phyloP scores from a whole-genome alignment of 2,797 vertebrate species.

The Melanotaenia boesemani region DNA sequence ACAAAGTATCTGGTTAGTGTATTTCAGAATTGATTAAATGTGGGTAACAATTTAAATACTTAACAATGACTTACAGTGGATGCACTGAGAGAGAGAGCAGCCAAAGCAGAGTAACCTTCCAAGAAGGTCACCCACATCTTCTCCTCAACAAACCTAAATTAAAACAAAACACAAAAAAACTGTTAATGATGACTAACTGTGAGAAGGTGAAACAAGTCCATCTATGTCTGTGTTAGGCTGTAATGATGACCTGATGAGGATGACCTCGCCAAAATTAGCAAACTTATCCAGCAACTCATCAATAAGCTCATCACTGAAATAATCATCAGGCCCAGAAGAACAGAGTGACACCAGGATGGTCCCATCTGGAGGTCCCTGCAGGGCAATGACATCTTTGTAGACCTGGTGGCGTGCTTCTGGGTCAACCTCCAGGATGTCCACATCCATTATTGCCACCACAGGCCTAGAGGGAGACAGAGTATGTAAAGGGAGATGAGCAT shows the following conservation, averaged over 20 bases:
- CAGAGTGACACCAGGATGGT: slow-evolving; percentile 94
- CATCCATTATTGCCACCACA: slow-evolving; percentile 93
- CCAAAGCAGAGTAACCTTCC: slow-evolving; percentile 96
- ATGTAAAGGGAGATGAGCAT: not conserved
- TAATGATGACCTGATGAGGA: slow-evolving; percentile 91
- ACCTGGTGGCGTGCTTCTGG: slow-evolving; percentile 93
- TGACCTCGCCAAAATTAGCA: slow-evolving; percentile 92
- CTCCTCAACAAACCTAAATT: slow-evolving; percentile 94
- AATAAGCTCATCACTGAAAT: slow-evolving; percentile 92
- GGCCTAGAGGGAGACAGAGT: slow-evolving; percentile 81
- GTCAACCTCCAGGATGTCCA: slow-evolving; percentile 96
- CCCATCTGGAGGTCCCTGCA: slow-evolving; percentile 95
- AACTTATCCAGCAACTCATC: slow-evolving; percentile 97
- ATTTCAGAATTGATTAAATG: not conserved
- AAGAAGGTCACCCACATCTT: slow-evolving; percentile 99
- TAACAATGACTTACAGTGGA: slow-evolving; percentile 77
- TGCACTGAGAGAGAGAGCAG: slow-evolving; percentile 88
- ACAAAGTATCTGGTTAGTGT: not conserved
- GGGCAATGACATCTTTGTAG: slow-evolving; percentile 94
- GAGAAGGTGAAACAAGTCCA: not conserved
- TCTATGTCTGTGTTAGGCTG: not conserved
- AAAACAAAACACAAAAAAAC: slow-evolving; percentile 26
- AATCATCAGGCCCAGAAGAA: slow-evolving; percentile 88
- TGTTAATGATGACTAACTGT: slow-evolving; percentile 3
- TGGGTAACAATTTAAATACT: not conserved